phyloP scores from a whole-genome alignment of 2,888 invertebrate species.

The Caenorhabditis macrosperma region DNA sequence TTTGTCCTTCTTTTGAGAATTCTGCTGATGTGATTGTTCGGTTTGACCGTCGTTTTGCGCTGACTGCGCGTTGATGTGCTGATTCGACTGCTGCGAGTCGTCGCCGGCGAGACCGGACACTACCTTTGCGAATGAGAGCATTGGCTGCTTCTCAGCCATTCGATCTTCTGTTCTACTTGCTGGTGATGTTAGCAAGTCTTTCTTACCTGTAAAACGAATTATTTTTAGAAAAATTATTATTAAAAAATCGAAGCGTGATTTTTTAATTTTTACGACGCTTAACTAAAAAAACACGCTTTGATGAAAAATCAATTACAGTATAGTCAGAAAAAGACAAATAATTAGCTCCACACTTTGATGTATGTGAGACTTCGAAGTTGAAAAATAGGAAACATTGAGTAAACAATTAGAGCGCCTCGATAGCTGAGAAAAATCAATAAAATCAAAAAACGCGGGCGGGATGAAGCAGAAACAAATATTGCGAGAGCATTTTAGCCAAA shows the following conservation, averaged over 20 bases:
- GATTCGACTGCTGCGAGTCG: constrained; percentile 8
- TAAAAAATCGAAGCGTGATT: neutral
- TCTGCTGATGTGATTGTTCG: constrained; percentile 15
- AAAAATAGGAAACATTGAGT: neutral
- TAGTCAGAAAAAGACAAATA: no score
- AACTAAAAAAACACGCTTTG: no score
- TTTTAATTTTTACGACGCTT: no score
- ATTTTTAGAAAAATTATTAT: no score
- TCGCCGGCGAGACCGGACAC: constrained; percentile 66
- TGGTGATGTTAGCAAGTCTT: constrained; percentile 57
- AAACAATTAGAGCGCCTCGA: neutral
- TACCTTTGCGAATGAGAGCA: constrained; percentile 74
- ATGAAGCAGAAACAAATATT: no score
- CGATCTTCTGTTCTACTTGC: constrained; percentile 59
- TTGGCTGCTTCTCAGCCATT: constrained; percentile 74
- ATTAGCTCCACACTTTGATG: no score
- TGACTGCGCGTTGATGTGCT: neutral
- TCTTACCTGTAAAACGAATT: constrained; percentile 59
- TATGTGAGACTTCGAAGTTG: no score
- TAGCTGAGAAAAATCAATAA: neutral
- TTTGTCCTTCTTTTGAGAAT: constrained; percentile 25
- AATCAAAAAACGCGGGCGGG: no score
- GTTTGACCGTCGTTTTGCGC: constrained; percentile 15
- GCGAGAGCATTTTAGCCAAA: no score
- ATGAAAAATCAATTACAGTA: no score